Evolutionary conservation across 2,113 vertebrate genomes (phyloP).

Genomic region (Caranx ignobilis): DNA sequence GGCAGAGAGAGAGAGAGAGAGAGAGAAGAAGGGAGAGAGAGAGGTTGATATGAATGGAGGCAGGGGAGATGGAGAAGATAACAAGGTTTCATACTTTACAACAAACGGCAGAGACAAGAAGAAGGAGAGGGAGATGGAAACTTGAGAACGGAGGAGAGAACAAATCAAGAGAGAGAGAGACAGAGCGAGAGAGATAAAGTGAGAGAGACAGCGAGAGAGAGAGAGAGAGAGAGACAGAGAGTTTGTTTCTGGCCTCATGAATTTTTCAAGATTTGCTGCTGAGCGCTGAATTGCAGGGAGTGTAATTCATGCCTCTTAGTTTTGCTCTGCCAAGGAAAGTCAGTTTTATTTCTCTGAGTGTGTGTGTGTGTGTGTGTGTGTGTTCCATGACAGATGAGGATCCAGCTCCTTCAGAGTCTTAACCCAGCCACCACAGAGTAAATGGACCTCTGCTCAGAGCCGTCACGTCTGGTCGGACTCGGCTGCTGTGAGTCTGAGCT

Average conservation of each 20-base stretch:
- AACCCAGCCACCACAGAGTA: slow-evolving; percentile 3
- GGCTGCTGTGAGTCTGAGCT: background rate
- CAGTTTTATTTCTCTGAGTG: background rate
- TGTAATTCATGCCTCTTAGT: slow-evolving; percentile 15
- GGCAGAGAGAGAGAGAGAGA: no score
- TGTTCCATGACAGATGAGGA: slow-evolving; percentile 13
- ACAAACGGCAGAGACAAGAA: background rate
- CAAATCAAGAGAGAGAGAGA: background rate
- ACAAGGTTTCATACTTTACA: background rate
- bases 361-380: slow-evolving; percentile 12
- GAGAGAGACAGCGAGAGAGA: no score
- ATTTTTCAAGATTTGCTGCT: slow-evolving; percentile 48
- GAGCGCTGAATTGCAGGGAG: slow-evolving; percentile 1
- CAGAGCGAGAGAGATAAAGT: no score
- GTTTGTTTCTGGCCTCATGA: slow-evolving; percentile 44
- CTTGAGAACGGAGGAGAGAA: slow-evolving; percentile 2
- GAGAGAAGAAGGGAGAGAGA: no score
- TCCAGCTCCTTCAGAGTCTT: slow-evolving; percentile 11
- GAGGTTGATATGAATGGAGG: background rate
- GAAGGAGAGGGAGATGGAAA: background rate
- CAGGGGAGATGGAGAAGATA: background rate
- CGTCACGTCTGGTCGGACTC: slow-evolving; percentile 23
- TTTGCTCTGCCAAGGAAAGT: slow-evolving; percentile 34
- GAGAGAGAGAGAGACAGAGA: background rate
- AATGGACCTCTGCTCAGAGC: background rate